Percentiles rank a stretch among this genome's conserved stretches.
Evolutionary conservation across 1,140 invertebrate species (phyloP).

Genomic region (Lineus longissimus): DNA sequence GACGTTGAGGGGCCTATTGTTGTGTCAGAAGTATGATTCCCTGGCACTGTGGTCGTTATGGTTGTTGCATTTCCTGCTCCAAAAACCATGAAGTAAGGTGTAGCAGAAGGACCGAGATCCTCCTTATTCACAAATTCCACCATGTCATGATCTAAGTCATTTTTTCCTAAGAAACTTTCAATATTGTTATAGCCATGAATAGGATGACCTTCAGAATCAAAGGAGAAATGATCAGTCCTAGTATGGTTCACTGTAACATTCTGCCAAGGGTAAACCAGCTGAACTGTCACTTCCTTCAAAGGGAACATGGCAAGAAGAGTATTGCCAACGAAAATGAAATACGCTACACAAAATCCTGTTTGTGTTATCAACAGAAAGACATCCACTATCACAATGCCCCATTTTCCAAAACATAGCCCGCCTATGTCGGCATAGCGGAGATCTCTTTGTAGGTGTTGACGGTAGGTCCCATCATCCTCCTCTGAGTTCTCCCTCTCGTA

Average conservation of each 20-base stretch:
- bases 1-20: too few species aligned
- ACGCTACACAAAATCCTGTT: slow-evolving; percentile 44
- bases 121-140: too few species aligned
- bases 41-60: not conserved
- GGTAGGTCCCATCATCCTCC: slow-evolving; percentile 10
- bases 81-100: too few species aligned
- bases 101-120: too few species aligned
- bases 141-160: too few species aligned
- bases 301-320: slow-evolving; percentile 41
- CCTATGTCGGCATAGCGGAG: slow-evolving; percentile 48
- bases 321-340: slow-evolving; percentile 51
- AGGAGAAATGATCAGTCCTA: too few species aligned
- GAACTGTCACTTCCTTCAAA: slow-evolving; percentile 5
- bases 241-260: too few species aligned
- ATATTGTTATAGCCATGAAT: too few species aligned
- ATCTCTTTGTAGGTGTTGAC: slow-evolving; percentile 21
- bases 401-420: slow-evolving; percentile 31
- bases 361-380: slow-evolving; percentile 42
- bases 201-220: too few species aligned
- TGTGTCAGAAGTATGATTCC: too few species aligned
- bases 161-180: too few species aligned
- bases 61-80: not conserved
- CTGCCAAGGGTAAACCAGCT: not conserved
- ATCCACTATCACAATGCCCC: slow-evolving; percentile 39
- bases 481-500: not conserved